A percentile compares a stretch with the other conserved stretches of the same genome.
Evolutionary conservation across 2,113 vertebrate genomes (phyloP).

Genomic region (Spea bombifrons): DNA sequence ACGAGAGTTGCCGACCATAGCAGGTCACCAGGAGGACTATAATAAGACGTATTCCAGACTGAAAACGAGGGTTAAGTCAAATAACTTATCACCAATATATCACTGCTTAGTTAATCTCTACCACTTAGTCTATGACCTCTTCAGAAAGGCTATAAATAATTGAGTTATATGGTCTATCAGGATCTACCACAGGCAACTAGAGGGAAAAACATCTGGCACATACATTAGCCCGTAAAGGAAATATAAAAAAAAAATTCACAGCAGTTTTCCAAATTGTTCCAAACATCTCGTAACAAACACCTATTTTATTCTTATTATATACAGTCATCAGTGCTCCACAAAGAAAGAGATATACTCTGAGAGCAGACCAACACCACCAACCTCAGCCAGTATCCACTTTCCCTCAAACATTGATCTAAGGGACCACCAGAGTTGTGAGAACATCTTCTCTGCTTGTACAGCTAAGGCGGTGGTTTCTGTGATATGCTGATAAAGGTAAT

Average conservation of each 20-base stretch:
- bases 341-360: slow-evolving; percentile 30
- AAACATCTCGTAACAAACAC: slow-evolving; percentile 40
- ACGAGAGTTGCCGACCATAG: too few relatives aligned
- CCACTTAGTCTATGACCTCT: neutral
- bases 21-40: too few relatives aligned
- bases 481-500: slow-evolving; percentile 37
- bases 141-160: neutral
- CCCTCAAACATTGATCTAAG: slow-evolving; percentile 27
- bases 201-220: slow-evolving; percentile 35
- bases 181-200: slow-evolving; percentile 13
- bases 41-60: neutral
- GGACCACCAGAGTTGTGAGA: slow-evolving; percentile 37
- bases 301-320: slow-evolving; percentile 43
- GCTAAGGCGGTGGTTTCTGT: slow-evolving; percentile 17
- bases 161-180: neutral
- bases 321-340: slow-evolving; percentile 36
- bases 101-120: neutral
- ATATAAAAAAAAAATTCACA: slow-evolving; percentile 26
- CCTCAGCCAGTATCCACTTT: slow-evolving; percentile 26
- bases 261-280: slow-evolving; percentile 37
- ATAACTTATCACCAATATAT: neutral
- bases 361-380: slow-evolving; percentile 36
- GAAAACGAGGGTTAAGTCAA: neutral
- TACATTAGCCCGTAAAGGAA: slow-evolving; percentile 29
- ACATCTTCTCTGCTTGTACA: slow-evolving; percentile 4